Evolutionary conservation across 2,113 vertebrate genomes (phyloP).

Genomic region (Struthio camelus): DNA sequence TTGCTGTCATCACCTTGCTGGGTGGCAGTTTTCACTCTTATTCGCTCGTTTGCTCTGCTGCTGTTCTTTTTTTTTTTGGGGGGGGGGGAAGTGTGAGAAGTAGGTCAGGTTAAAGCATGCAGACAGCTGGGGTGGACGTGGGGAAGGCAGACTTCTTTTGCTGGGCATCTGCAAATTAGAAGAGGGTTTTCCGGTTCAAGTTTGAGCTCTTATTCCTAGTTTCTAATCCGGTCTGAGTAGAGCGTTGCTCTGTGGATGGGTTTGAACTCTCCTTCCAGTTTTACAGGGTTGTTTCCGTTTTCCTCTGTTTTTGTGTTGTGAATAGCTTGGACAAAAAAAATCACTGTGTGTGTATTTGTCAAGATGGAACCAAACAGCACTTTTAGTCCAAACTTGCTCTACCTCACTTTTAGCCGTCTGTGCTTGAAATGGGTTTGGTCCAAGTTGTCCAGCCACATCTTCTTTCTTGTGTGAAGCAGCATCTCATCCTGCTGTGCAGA

Average conservation of each 20-base stretch:
- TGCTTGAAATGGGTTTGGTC: neutral
- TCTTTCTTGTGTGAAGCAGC: neutral
- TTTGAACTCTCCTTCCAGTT: neutral
- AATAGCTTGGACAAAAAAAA: neutral
- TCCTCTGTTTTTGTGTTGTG: neutral
- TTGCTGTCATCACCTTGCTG: fast-evolving
- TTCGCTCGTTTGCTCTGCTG: neutral
- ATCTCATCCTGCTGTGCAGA: neutral
- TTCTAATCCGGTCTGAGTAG: neutral
- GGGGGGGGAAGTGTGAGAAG: neutral
- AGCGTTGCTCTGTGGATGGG: neutral
- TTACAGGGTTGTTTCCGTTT: neutral
- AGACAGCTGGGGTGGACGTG: neutral
- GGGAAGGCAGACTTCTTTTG: neutral
- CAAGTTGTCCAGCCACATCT: neutral
- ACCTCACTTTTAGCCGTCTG: neutral
- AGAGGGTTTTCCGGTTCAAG: neutral
- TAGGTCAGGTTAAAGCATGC: neutral
- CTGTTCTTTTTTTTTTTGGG: neutral
- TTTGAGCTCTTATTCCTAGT: neutral
- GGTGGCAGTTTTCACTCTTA: neutral
- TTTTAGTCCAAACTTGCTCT: neutral
- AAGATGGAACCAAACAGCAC: neutral
- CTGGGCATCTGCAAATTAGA: neutral
- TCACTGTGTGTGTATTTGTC: neutral